Evolutionary conservation across 2,888 invertebrate species (phyloP).

Genomic region (Dichetophora obliterata): DNA sequence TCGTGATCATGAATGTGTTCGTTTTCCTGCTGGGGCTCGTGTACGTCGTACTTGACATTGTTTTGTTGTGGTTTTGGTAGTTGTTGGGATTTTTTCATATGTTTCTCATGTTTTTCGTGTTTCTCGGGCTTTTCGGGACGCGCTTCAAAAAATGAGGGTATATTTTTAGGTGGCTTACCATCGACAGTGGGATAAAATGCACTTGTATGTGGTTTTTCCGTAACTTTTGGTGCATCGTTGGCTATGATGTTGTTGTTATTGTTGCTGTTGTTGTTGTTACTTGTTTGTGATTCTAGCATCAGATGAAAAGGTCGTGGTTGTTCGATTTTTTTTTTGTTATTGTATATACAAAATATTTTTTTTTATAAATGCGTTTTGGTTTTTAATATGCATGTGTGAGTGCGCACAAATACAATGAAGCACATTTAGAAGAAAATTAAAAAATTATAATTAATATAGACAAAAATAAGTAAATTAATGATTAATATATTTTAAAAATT

Average conservation of each 20-base stretch:
- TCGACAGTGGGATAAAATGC: constrained; percentile 69
- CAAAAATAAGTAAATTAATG: constrained; percentile 19
- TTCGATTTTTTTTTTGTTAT: constrained; percentile 47
- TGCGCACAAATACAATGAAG: constrained; percentile 52
- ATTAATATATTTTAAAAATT: neutral
- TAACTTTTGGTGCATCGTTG: constrained; percentile 47
- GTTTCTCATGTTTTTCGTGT: constrained; percentile 61
- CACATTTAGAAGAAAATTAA: constrained; percentile 45
- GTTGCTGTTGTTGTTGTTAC: constrained; percentile 49
- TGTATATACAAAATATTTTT: constrained; percentile 63
- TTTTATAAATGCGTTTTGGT: constrained; percentile 43
- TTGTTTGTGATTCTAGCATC: constrained; percentile 44
- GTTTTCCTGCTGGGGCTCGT: constrained; percentile 61
- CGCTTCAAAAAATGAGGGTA: constrained; percentile 48
- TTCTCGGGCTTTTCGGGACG: constrained; percentile 50
- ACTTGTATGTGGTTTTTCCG: constrained; percentile 55
- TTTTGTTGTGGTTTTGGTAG: constrained; percentile 56
- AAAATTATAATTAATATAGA: constrained; percentile 43
- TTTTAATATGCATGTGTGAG: constrained; percentile 47
- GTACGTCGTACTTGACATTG: constrained; percentile 66
- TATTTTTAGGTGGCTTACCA: constrained; percentile 65
- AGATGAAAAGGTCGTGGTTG: constrained; percentile 40
- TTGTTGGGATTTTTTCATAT: constrained; percentile 58
- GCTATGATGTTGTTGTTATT: constrained; percentile 44
- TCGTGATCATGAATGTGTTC: constrained; percentile 32